Evolutionary conservation across 2,113 vertebrate species (phyloP).

Genomic region (Triplophysa dalaica): DNA sequence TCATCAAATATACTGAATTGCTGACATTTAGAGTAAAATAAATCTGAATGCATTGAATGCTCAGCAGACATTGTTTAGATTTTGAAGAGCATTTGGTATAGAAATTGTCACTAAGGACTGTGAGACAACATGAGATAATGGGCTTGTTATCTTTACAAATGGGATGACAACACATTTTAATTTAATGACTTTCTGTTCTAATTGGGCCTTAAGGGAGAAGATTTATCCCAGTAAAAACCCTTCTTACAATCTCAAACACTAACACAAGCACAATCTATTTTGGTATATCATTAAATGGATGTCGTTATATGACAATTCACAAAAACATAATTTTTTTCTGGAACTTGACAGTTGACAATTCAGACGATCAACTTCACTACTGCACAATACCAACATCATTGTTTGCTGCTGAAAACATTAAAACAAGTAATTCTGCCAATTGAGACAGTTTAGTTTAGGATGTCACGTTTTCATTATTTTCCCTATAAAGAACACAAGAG

Average conservation of each 20-base stretch:
- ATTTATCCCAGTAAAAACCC: background rate
- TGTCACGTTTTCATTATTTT: too few relatives aligned
- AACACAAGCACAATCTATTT: background rate
- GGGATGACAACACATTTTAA: constrained; percentile 8
- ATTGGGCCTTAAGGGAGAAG: background rate
- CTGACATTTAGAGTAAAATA: constrained; percentile 16
- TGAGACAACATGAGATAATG: background rate
- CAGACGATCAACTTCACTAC: too few relatives aligned
- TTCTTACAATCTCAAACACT: constrained; percentile 9
- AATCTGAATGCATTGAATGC: background rate
- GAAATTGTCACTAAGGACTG: constrained; percentile 23
- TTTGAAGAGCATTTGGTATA: constrained; percentile 43
- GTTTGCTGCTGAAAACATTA: too few relatives aligned
- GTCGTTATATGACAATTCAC: too few relatives aligned
- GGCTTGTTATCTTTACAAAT: background rate
- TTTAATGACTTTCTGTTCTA: constrained; percentile 3
- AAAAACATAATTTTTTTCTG: too few relatives aligned
- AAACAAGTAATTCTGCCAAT: too few relatives aligned
- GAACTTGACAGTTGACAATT: too few relatives aligned
- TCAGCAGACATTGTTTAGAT: background rate
- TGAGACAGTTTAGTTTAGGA: too few relatives aligned
- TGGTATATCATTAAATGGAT: too few relatives aligned
- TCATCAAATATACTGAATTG: too few relatives aligned
- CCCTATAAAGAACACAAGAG: too few relatives aligned
- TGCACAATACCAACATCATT: too few relatives aligned